These are phyloP conservation scores for Trachurus trachurus DNA, from an alignment of 2,797 vertebrate genomes.

Conservation along the genomic window DNA sequence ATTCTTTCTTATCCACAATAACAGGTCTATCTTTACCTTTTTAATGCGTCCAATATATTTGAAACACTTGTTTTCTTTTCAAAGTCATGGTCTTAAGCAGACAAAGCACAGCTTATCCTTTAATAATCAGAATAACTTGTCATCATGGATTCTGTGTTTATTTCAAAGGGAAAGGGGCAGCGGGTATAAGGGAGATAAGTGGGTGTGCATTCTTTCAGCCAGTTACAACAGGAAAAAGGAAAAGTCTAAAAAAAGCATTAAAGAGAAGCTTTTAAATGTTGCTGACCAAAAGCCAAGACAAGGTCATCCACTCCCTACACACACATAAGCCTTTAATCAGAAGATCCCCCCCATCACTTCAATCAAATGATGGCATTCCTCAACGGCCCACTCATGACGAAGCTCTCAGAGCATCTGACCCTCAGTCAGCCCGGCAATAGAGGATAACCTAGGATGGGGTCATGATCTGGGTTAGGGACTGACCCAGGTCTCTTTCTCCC, in stretches of 20 bases:
- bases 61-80: conserved; percentile 11
- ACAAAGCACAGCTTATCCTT: conserved; percentile 3
- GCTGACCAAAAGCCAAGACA: conserved; percentile 42
- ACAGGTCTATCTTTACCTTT: conserved; percentile 28
- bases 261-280: conserved; percentile 39
- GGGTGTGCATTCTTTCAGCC: conserved; percentile 42
- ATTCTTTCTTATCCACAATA: conserved; percentile 38
- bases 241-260: conserved; percentile 46
- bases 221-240: conserved; percentile 55
- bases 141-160: conserved; percentile 8
- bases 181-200: conserved; percentile 18
- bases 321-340: conserved; percentile 68
- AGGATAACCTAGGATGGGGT: conserved; percentile 67
- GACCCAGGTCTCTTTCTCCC: conserved; percentile 61
- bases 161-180: conserved; percentile 35
- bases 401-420: conserved; percentile 66
- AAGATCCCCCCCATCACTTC: conserved; percentile 58
- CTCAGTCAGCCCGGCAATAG: conserved; percentile 39
- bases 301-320: conserved; percentile 58
- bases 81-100: background rate
- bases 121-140: background rate
- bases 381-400: conserved; percentile 58
- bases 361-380: conserved; percentile 71
- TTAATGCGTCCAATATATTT: conserved; percentile 10
- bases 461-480: conserved; percentile 58